Base-by-base conservation (phyloP, 2,888 invertebrate genomes). In the Pinctada fucata region DNA sequence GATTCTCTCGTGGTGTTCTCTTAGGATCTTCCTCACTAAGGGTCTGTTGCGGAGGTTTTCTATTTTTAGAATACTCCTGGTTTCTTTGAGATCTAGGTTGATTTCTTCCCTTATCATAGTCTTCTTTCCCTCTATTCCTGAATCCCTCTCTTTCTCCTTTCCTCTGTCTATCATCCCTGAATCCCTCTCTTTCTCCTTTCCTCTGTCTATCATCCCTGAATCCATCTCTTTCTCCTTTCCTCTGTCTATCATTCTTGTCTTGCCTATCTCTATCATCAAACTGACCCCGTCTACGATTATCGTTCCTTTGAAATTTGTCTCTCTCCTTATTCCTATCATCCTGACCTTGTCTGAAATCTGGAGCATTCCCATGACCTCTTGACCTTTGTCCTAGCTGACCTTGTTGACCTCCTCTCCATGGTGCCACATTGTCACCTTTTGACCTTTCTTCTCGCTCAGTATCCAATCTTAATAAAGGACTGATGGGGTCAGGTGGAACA, bases 141-240 rank as follows among this genome's bases (percentile, higher is more conserved):
- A 48, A 6, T 31, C 69, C 16, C 51, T 69, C 16, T 69, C 69
- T 6, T 68, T 16, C 8, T 4, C 45, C 49, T 75, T 75, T 4
- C 58, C n/a, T n/a, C n/a, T n/a, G n/a, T n/a, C n/a, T n/a, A n/a
- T n/a, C n/a, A n/a, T n/a, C n/a, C n/a, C n/a, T n/a, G n/a, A n/a
- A n/a, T n/a, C n/a, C n/a, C 77, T 52, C 78, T 77, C 52, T 80
- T 77, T 72, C 81, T 76, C 68, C 81, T 76, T 73, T 72, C 76
- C 71, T 65, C 47, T 48, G 31, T 31, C 31, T 31, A 31, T 31
- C 31, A 31, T 31, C 31, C 31, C 31, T 31, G 31, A 31, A 31
- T 31, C 31, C 31, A 79, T 52, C 78, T 77, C 52, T 80, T 77
- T 72, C 81, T 76, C 68, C 81, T 76, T 73, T 72, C 76, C 71